Percentiles rank a stretch among this genome's conserved stretches.
Evolutionary conservation across 2,113 vertebrate species (phyloP).

Genomic region (Anarhynchus alexandrinus): DNA sequence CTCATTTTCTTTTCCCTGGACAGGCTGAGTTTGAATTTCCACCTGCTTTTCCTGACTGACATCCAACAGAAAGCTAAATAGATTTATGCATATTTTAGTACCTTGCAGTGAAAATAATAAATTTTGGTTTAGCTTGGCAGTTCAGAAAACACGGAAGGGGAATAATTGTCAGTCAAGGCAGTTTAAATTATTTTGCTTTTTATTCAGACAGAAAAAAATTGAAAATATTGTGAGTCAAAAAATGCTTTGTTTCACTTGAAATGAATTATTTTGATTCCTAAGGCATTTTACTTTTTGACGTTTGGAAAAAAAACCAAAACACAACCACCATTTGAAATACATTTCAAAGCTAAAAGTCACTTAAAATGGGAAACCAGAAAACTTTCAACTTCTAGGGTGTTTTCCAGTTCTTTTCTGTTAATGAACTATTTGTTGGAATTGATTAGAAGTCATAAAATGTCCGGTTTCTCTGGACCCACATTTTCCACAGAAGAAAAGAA

Average conservation of each 20-base stretch:
- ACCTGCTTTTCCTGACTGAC: conserved; percentile 44
- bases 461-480: neutral
- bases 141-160: conserved; percentile 17
- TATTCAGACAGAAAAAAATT: conserved; percentile 1
- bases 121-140: neutral
- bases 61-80: conserved; percentile 2
- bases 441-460: conserved; percentile 8
- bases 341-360: conserved; percentile 15
- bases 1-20: neutral
- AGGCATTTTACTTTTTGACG: neutral
- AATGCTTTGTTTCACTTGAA: conserved; percentile 1
- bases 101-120: conserved; percentile 1
- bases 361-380: conserved; percentile 39
- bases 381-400: conserved; percentile 20
- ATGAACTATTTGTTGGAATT: conserved; percentile 30
- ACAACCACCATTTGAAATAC: conserved; percentile 26
- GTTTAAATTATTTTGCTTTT: conserved; percentile 23
- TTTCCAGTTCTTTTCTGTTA: conserved; percentile 25
- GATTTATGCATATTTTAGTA: neutral
- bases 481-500: conserved; percentile 7
- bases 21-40: neutral
- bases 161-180: conserved; percentile 28
- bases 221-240: neutral
- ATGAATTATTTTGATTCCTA: conserved; percentile 9
- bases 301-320: neutral